Base-by-base conservation (phyloP, 2,797 vertebrate species). In the Scomberomorus guttatus region DNA sequence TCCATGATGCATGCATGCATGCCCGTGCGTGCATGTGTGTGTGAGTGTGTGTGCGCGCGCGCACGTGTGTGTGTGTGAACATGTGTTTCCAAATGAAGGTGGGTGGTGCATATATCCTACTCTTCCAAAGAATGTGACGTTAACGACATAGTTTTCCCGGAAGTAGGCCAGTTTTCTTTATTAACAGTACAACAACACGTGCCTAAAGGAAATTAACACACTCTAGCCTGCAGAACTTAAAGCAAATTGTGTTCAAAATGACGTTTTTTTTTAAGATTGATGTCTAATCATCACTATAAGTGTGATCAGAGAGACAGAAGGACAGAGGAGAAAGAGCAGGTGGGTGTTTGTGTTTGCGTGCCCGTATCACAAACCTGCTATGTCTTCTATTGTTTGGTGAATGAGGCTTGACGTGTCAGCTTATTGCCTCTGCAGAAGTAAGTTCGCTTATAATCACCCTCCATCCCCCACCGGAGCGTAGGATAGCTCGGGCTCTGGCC, bases 341-440 rank as follows among this genome's bases (percentile, higher is more conserved):
- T 58, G 65, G 20, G 60, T 70, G 78, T 86, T 66, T 77, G 69
- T 77, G 77, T 79, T 76, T 77, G 59, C 57, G 27, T 72, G 76
- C 37, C 72, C 25, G 8, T 74, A 77, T 80, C 80, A 79, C 67
- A 80, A 80, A 88, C 78, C 77, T 72, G 55, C 71, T 27, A 57
- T 55, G 69, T 82, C 85, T 46, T 71, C 83, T 48, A 55, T 84
- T 92, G 83, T 90, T 85, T 83, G 87, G 32, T 85, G 90, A 91
- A 91, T 87, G 84, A 87, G 86, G 83, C 90, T 92, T 94, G 91
- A 92, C 91, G 88, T 90, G 85, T 89, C 90, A 89, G 75, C 89
- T 90, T 90, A 86, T 87, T 92, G 88, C 85, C 87, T 91, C 90
- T 80, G 84, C 87, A 87, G 63, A 91, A 85, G 77, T 86, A 91